Evolutionary conservation across 2,888 invertebrate genomes (phyloP), one percentile per base, ranked within the genome.

Genomic region (Epiblema foenella): DNA sequence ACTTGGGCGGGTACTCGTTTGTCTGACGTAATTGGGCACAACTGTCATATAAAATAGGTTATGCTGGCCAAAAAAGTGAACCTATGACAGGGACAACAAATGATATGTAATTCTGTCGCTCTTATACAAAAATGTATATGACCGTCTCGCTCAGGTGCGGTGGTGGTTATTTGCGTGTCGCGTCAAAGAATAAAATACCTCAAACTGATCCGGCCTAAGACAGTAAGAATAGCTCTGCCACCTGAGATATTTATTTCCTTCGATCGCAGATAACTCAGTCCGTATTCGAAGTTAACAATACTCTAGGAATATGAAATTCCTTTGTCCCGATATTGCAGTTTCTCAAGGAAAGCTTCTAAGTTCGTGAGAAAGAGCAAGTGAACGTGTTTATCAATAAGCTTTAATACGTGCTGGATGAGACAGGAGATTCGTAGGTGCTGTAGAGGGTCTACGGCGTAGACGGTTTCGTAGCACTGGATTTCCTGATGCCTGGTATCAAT

Each of bases 241-340:
- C 57, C 42, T 17, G n/a, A 33, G 11, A 46, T 59, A 49, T 52
- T n/a, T 20, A 59, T 58, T 57, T 63, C 17, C 24, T 12, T 24
- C 68, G 63, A 60, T 66, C 60, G 20, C 24, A 46, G 60, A 68
- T 58, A 68, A 74, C 64, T 69, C 72, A 69, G 7, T 62, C 62
- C 67, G 60, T 73, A 72, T 66, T 63, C 39, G 29, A 66, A 75
- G 74, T 68, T 71, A 74, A 72, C 69, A 74, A 72, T 73, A 75
- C 74, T 73, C 67, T 69, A 52, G 57, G 76, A 75, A 77, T 75
- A 77, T 75, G 75, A 70, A 75, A 75, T 73, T 75, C 75, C 75
- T 77, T 78, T 77, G 76, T 77, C 75, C 46, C 52, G 24, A 65
- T 70, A 70, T 59, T 59, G 65, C 42, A 65, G 63, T 58, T 69